Base-by-base conservation (phyloP, 35 echinoderm and acorn worm species). In the Eucidaris tribuloides region DNA sequence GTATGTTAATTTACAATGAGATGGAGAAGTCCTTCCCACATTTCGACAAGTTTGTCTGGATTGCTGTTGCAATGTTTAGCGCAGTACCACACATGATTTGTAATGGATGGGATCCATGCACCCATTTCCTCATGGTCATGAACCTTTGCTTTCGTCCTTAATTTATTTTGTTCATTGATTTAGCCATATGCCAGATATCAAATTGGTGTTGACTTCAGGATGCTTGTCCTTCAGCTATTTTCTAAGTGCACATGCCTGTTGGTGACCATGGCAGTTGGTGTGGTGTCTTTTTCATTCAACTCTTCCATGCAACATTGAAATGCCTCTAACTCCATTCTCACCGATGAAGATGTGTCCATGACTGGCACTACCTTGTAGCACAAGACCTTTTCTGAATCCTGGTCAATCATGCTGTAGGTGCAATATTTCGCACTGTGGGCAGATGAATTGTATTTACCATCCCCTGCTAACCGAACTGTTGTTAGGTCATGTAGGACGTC, bases 341-440 rank as follows among this genome's bases (percentile, higher is more conserved):
- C 57, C 0, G 18, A 38, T 15, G 43, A 77, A 23, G 62, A 43
- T 11, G 32, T 58, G n/a, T 50, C 71, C 28, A 43, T 45, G 17
- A 79, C 76, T 25, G 76, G 41, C 0, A 88, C 57, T 0, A 45
- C 20, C 28, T 80, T 17, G 19, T 45, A 65, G n/a, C 71, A 29
- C 5, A 89, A 3, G 6, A 89, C 45, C 54, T 76, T 50, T 17
- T 64, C 24, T n/a, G 48, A 48, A 11, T 61, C 38, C 34, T 38
- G 61, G 33, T 89, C 65, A 65, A 89, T 82, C 23, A 82, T 25
- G 1, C 49, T 68, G 18, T 90, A 90, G 1, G 43, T 58, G 27
- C 87, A 80, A 59, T 90, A 90, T n/a, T 90, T 90, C 31, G 87
- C 80, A 49, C 30, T 60, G 70, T 81, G 71, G 1, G 79, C 78